A percentile compares a stretch with the other conserved stretches of the same genome.
Evolutionary conservation across 2,113 vertebrate genomes (phyloP).

Genomic region (Euleptes europaea): DNA sequence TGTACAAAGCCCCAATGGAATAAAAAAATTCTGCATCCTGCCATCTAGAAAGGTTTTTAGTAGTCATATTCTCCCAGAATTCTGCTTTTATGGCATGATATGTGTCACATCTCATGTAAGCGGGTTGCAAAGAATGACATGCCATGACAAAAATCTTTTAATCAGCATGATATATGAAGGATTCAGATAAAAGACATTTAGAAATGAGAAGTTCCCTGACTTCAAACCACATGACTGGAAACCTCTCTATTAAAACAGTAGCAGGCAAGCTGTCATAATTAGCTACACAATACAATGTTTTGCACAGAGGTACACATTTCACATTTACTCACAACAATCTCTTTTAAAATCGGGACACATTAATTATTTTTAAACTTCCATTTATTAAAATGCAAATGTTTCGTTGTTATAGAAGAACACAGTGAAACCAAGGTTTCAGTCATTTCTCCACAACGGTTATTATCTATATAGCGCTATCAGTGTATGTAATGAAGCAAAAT

Average conservation of each 20-base stretch:
- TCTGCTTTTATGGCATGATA: conserved; percentile 1
- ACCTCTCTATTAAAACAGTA: neutral
- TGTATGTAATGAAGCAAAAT: too few relatives aligned
- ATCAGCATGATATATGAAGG: neutral
- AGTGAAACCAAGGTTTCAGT: too few relatives aligned
- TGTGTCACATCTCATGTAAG: neutral
- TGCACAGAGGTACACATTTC: neutral
- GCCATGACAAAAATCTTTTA: neutral
- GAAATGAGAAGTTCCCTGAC: neutral
- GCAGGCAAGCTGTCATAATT: neutral
- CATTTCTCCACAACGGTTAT: too few relatives aligned
- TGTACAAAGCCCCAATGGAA: conserved; percentile 4
- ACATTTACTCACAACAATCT: neutral
- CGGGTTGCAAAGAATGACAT: neutral
- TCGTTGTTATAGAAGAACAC: neutral
- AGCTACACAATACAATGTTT: neutral
- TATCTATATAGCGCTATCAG: too few relatives aligned
- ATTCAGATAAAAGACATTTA: neutral
- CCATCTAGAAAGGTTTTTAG: neutral
- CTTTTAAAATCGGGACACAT: neutral
- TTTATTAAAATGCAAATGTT: neutral
- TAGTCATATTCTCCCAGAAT: neutral
- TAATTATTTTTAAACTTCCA: neutral
- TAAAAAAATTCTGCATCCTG: neutral
- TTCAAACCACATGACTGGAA: neutral